phyloP scores from a whole-genome alignment of 2,797 vertebrate species.

The Falco berigora region DNA sequence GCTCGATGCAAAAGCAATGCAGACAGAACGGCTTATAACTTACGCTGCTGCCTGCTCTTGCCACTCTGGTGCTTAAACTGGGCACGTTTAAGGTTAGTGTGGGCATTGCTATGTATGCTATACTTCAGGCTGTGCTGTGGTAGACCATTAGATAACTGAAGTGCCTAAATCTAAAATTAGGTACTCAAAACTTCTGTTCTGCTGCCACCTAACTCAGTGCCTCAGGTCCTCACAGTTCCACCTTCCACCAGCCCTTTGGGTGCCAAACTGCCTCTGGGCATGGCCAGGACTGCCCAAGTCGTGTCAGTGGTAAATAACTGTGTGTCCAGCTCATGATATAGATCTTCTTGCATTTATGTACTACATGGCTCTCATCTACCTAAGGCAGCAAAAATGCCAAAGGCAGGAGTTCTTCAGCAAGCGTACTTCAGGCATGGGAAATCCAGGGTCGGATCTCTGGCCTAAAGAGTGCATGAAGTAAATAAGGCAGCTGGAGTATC shows the following conservation, averaged over 20 bases:
- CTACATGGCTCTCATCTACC: not conserved
- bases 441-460: not conserved
- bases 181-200: not conserved
- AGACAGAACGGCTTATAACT: not conserved
- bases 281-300: not conserved
- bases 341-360: not conserved
- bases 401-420: not conserved
- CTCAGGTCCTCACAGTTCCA: not conserved
- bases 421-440: not conserved
- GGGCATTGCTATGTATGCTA: not conserved
- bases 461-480: not conserved
- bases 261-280: not conserved
- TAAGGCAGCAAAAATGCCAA: not conserved
- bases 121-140: not conserved
- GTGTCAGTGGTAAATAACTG: not conserved
- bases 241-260: not conserved
- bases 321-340: not conserved
- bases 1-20: not conserved
- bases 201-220: not conserved
- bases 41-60: not conserved
- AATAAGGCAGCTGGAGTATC: not conserved
- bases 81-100: not conserved
- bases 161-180: not conserved
- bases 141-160: not conserved
- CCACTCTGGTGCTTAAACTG: not conserved